Conservation (phyloP, 2,797 vertebrate genomes). For the Mormyrus proboscirostris region DNA sequence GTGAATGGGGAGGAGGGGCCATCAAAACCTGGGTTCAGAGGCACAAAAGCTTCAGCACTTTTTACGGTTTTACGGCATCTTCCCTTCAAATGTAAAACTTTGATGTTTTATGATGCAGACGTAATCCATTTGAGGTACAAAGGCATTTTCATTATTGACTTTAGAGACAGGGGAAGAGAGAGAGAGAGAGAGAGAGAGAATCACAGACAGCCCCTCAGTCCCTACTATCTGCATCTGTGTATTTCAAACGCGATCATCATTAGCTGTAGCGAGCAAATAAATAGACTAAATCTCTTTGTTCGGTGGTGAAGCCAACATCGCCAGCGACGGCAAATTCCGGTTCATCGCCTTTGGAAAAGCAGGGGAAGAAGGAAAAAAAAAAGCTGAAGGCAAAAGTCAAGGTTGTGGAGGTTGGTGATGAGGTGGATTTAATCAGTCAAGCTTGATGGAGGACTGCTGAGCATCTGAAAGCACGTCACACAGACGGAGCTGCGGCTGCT, state of each 20-base stretch:
- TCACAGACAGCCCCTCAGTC: constrained; percentile 28
- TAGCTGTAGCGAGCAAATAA: neutral
- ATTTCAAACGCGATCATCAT: neutral
- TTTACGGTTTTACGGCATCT: constrained; percentile 57
- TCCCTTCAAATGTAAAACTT: constrained; percentile 67
- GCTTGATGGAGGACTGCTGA: neutral
- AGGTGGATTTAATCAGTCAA: constrained; percentile 21
- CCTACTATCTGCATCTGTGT: neutral
- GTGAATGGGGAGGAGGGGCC: neutral
- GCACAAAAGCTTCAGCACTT: constrained; percentile 49
- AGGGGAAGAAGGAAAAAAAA: neutral
- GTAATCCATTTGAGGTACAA: constrained; percentile 72
- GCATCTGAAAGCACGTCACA: neutral
- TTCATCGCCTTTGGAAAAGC: neutral
- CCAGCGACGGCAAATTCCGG: neutral
- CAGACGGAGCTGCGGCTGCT: neutral
- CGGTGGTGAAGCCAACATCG: neutral
- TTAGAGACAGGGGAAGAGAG: constrained; percentile 39
- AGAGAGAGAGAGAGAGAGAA: constrained; percentile 23
- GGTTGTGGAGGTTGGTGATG: constrained; percentile 10
- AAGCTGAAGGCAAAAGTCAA: neutral
- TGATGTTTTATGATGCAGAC: constrained; percentile 50
- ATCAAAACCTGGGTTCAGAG: neutral
- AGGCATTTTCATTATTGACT: constrained; percentile 74
- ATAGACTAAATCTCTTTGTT: neutral